phyloP scores from a whole-genome alignment of 2,888 invertebrate species.

The Caenorhabditis panamensis region DNA sequence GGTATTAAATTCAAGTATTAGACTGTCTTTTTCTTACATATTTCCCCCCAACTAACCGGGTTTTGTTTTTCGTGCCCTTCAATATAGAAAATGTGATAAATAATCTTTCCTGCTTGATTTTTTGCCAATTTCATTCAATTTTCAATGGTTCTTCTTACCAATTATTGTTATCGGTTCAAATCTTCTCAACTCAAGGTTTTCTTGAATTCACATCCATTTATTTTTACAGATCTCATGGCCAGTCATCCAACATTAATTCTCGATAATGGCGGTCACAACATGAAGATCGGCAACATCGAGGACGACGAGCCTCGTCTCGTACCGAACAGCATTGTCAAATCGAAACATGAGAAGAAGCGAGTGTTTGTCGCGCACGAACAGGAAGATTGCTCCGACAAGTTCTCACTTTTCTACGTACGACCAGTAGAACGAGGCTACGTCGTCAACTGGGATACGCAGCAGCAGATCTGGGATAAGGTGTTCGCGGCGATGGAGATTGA shows the following conservation, averaged over 20 bases:
- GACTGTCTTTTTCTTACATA: not conserved
- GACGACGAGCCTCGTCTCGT: slow-evolving; percentile 83
- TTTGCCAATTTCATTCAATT: not conserved
- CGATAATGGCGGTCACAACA: slow-evolving; percentile 77
- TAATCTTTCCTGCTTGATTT: not conserved
- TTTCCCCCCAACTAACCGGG: slow-evolving; percentile 6
- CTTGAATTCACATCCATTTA: no score
- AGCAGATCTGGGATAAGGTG: slow-evolving; percentile 93
- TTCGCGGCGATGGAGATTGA: slow-evolving; percentile 85
- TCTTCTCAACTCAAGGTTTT: no score
- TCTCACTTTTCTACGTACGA: slow-evolving; percentile 93
- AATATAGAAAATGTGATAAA: slow-evolving; percentile 4
- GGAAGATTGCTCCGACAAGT: slow-evolving; percentile 95
- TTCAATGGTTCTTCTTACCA: not conserved
- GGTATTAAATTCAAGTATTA: not conserved
- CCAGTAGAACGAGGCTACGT: slow-evolving; percentile 90
- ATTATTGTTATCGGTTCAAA: no score
- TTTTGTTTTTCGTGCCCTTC: slow-evolving; percentile 1
- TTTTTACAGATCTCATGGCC: not conserved
- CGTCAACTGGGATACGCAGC: slow-evolving; percentile 96
- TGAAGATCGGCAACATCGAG: slow-evolving; percentile 70
- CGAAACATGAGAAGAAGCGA: slow-evolving; percentile 94
- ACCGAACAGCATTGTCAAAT: slow-evolving; percentile 98
- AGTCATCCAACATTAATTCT: slow-evolving; percentile 66
- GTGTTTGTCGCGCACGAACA: slow-evolving; percentile 95